Evolutionary conservation across 1,140 invertebrate species (phyloP).

Genomic region (Drosophila teissieri): DNA sequence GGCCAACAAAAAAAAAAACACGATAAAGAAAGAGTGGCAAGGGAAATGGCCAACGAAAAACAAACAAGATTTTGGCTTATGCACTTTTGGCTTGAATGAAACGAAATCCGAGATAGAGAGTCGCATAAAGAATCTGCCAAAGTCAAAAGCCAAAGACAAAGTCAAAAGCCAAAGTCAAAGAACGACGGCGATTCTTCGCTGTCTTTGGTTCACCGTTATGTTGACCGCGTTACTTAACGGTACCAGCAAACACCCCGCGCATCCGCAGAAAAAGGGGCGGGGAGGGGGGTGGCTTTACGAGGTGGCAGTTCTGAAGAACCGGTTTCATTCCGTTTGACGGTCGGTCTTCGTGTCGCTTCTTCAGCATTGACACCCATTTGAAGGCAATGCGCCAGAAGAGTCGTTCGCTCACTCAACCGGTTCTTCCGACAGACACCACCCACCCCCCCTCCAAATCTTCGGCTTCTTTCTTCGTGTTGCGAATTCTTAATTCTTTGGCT

Average conservation of each 20-base stretch:
- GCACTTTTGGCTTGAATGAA: constrained; percentile 63
- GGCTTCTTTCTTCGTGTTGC: constrained; percentile 22
- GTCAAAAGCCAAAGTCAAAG: constrained; percentile 7
- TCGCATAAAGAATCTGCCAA: constrained; percentile 25
- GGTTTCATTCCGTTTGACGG: constrained; percentile 49
- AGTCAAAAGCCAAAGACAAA: constrained; percentile 20
- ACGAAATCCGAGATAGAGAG: constrained; percentile 59
- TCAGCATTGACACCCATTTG: constrained; percentile 71
- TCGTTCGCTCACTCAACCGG: constrained; percentile 28
- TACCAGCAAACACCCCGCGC: constrained; percentile 40
- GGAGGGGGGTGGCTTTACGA: background rate
- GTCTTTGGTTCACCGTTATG: constrained; percentile 68
- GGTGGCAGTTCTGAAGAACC: constrained; percentile 45
- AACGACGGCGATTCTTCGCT: constrained; percentile 37
- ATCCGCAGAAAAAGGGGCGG: background rate
- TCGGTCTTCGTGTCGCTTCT: constrained; percentile 39
- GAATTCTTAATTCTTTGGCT: constrained; percentile 32
- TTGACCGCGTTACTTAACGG: constrained; percentile 77
- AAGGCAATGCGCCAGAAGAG: constrained; percentile 32
- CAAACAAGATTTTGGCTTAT: constrained; percentile 50
- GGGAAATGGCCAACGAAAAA: constrained; percentile 19
- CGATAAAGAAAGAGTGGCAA: too few species aligned
- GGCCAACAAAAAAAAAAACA: constrained; percentile 53
- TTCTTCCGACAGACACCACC: constrained; percentile 9
- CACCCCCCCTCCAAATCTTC: background rate